Evolutionary conservation across 2,797 vertebrate genomes (phyloP), one percentile per base, ranked within the genome.

Genomic region (Clarias fuscus): DNA sequence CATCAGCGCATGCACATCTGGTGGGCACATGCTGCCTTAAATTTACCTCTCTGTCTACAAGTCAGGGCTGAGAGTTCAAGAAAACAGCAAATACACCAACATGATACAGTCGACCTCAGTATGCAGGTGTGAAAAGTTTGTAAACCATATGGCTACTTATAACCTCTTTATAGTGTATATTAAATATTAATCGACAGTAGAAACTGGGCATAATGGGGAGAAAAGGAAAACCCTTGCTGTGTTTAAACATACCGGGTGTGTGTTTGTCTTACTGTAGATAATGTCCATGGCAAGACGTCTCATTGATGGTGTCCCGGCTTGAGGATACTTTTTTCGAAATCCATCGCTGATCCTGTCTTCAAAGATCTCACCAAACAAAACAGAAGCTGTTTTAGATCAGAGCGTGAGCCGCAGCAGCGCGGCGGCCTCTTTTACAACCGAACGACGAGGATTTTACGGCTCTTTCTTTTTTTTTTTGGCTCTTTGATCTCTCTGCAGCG

Each of bases 1-100:
- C 79, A 72, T 78, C 86, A 88, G 84, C 22, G 80, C 75, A 73
- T 88, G 87, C 87, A 91, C 91, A 92, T 91, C 90, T 91, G 91
- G 89, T 82, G 59, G 70, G 80, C 91, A 92, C 87, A 90, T 91
- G 90, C 59, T 83, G 80, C 72, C 82, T 58, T 62, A n/a, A 17
- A 56, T 71, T 75, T 10, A 59, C 61, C 14, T 79, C 72, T 81
- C 77, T 77, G 53, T 85, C 85, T 83, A n/a, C 65, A 85, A 58
- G 37, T 43, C 72, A 33, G 17, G 18, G 70, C 68, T 48, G 30
- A 30, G 71, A 59, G n/a, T 2, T 18, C 1, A 37, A 58, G 72
- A 79, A 78, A 82, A 77, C 40, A 72, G 30, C 40, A 58, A 58
- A 33, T 4, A 72, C 73, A 18, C 20, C 56, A 72, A n/a, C 65